A percentile compares a stretch with the other conserved stretches of the same genome.
Conservation (phyloP, 2,113 vertebrate species). For the Pomatorhinus ruficollis region DNA sequence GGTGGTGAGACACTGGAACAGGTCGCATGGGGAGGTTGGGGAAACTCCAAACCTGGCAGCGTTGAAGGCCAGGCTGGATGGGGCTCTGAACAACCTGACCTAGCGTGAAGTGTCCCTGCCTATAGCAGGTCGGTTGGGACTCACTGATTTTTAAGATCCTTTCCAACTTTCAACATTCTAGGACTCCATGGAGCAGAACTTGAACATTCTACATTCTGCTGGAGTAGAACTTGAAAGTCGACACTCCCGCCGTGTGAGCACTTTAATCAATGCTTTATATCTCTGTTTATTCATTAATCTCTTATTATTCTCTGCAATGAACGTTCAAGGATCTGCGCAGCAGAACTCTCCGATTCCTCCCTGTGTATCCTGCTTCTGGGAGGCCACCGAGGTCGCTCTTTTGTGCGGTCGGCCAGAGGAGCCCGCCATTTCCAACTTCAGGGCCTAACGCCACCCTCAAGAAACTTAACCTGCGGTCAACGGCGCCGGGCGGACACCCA, state of each 20-base stretch:
- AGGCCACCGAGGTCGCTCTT: too few species aligned
- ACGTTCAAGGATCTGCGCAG: too few species aligned
- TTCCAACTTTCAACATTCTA: not conserved
- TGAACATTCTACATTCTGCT: too few species aligned
- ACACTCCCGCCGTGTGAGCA: fast-evolving
- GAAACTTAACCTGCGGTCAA: fast-evolving
- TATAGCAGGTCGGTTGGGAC: fast-evolving
- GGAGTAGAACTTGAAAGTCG: not conserved
- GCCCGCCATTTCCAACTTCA: fast-evolving
- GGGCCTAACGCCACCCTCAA: fast-evolving
- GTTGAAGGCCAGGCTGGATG: not conserved
- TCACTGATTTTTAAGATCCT: too few species aligned
- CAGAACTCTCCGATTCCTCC: not conserved
- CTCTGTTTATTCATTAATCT: not conserved
- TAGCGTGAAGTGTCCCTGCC: not conserved
- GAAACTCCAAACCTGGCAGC: not conserved
- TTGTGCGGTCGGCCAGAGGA: fast-evolving
- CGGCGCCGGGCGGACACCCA: fast-evolving
- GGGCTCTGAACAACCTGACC: not conserved
- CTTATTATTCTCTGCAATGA: not conserved
- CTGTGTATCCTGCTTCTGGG: fast-evolving
- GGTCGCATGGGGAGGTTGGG: fast-evolving
- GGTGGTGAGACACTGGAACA: not conserved
- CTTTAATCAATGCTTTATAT: fast-evolving
- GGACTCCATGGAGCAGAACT: fast-evolving